phyloP scores from a whole-genome alignment of 2,888 invertebrate genomes.

The Caenorhabditis zanzibari region DNA sequence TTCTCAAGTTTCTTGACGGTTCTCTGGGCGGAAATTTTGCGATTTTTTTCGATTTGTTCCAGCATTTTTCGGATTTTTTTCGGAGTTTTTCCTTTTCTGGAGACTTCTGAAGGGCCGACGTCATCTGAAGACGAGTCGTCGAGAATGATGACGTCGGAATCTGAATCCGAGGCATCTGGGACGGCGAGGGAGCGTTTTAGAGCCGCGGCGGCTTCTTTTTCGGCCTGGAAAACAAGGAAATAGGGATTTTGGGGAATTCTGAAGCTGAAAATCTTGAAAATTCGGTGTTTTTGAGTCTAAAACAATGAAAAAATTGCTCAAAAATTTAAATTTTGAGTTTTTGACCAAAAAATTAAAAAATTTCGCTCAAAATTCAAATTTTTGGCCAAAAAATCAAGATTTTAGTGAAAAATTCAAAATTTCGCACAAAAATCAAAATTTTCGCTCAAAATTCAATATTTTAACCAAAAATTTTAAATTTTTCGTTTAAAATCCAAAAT shows the following conservation, averaged over 20 bases:
- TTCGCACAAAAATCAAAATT: not conserved
- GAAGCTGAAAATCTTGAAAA: not conserved
- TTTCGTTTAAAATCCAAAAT: not conserved
- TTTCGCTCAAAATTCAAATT: not conserved
- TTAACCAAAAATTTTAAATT: not conserved
- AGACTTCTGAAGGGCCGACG: not conserved
- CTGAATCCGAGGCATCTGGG: not conserved
- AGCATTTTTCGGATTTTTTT: not conserved
- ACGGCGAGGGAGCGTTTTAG: not conserved
- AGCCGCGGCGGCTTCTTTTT: not conserved
- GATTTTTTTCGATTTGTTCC: not conserved
- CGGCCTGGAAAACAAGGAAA: slow-evolving; percentile 3
- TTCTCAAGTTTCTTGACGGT: not conserved
- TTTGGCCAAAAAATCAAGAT: not conserved
- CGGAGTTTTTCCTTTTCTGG: not conserved
- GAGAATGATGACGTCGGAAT: slow-evolving; percentile 8
- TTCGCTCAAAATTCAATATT: not conserved
- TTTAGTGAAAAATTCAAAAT: not conserved
- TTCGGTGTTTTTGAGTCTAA: not conserved
- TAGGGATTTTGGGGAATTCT: too few relatives aligned
- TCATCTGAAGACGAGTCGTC: not conserved
- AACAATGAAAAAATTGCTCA: not conserved
- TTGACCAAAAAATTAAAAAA: not conserved
- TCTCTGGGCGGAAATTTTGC: not conserved
- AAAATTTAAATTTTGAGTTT: not conserved